Percentiles rank a stretch among this genome's conserved stretches.
phyloP scores from a whole-genome alignment of 1,140 invertebrate genomes.

The Parapsyche elsis region DNA sequence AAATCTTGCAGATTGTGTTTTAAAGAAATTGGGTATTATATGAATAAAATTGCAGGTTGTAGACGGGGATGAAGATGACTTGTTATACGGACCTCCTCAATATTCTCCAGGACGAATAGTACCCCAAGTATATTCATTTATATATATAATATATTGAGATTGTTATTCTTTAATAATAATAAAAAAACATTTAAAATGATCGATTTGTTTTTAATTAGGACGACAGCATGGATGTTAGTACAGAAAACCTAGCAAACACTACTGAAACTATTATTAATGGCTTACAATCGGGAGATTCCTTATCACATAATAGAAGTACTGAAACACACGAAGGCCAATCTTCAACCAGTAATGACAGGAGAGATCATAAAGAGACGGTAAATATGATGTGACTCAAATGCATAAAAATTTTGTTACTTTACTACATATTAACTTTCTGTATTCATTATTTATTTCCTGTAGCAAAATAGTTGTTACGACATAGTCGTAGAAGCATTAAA shows the following conservation, averaged over 20 bases:
- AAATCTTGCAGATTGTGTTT: too few relatives aligned
- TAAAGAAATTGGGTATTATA: too few relatives aligned
- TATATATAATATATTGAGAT: neutral
- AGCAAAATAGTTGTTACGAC: constrained; percentile 39
- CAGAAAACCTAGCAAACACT: neutral
- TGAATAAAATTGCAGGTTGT: constrained; percentile 60
- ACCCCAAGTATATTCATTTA: constrained; percentile 69
- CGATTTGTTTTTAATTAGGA: constrained; percentile 12
- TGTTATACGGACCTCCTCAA: constrained; percentile 87
- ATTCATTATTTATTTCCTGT: constrained; percentile 15
- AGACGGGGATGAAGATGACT: constrained; percentile 81
- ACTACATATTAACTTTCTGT: neutral
- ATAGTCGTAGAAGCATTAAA: constrained; percentile 64
- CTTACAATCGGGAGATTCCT: neutral
- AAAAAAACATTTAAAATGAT: too few relatives aligned
- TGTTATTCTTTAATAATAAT: neutral
- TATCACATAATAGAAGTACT: neutral
- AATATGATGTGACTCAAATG: neutral
- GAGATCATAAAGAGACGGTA: neutral
- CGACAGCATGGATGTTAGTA: constrained; percentile 14
- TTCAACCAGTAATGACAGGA: neutral
- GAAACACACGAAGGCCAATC: neutral
- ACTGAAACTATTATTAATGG: neutral
- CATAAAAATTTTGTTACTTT: neutral
- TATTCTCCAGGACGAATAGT: constrained; percentile 74